Percentiles rank a stretch among this genome's conserved stretches.
These are phyloP conservation scores for Crematogaster levior DNA, from an alignment of 2,888 invertebrate genomes.

Conservation along the genomic window DNA sequence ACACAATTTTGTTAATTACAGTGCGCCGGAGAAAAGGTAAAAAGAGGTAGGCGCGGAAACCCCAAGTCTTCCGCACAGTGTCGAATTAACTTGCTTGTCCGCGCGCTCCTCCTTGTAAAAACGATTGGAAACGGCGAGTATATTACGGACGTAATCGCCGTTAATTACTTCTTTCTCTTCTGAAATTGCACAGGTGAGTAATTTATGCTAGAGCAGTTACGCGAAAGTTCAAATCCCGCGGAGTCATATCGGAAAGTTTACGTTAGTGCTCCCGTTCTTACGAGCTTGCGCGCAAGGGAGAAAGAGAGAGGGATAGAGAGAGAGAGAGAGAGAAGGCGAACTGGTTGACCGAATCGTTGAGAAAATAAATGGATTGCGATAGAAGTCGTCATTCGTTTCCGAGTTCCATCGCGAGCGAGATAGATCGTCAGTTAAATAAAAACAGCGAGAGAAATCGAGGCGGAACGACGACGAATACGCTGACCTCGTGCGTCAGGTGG, in stretches of 20 bases:
- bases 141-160: conserved; percentile 44
- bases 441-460: conserved; percentile 62
- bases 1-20: conserved; percentile 55
- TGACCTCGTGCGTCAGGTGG: conserved; percentile 70
- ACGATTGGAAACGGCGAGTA: conserved; percentile 40
- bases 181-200: conserved; percentile 41
- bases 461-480: conserved; percentile 57
- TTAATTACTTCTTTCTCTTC: conserved; percentile 47
- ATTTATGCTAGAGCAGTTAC: conserved; percentile 36
- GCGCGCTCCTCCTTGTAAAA: conserved; percentile 38
- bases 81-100: conserved; percentile 38
- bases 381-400: conserved; percentile 71
- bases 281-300: background rate
- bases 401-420: conserved; percentile 63
- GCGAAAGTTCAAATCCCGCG: conserved; percentile 29
- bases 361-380: conserved; percentile 54
- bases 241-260: conserved; percentile 39
- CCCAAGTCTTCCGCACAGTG: background rate
- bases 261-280: conserved; percentile 36
- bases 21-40: conserved; percentile 31
- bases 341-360: conserved; percentile 41
- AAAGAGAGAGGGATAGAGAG: background rate
- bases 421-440: conserved; percentile 69
- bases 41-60: conserved; percentile 31
- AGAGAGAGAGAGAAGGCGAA: background rate